Base-by-base conservation (phyloP, 2,797 vertebrate genomes). In the Cryptoprocta ferox region DNA sequence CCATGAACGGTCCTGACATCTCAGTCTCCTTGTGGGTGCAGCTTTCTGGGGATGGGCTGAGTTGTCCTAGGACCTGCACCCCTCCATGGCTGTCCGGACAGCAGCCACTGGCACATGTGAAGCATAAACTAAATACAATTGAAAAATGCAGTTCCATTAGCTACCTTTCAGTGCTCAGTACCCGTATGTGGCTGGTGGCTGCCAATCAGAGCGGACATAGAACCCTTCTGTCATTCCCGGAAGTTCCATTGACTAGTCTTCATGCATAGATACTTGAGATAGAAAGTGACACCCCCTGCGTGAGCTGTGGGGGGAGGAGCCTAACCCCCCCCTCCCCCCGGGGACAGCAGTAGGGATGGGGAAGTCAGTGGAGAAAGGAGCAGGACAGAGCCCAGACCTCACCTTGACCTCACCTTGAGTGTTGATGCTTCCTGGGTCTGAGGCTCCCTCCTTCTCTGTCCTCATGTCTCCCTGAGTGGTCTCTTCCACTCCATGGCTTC, bases 391-490 rank as follows among this genome's bases (percentile, higher is more conserved):
- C 21, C 35, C 28, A 50, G 16, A 50, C 13, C n/a, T 32, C 28
- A 14, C 12, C 16, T 18, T 45, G 18, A 50, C n/a, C 35, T 87
- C n/a, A 24, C 21, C 42, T 70, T 45, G 39, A 32, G 6, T 28
- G 6, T 1, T 10, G 19, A 12, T 65, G 65, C 6, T 3, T 15
- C 59, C 32, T 0, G 0, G 6, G 0, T 32, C 85, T 21, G 1
- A n/a, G n/a, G 26, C 12, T 6, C 24, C 63, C 61, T 50, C 16
- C 28, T 45, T 65, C n/a, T 70, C 18, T 18, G 18, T 70, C 66
- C 18, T 7, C 18, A 0, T 10, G 2, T 21, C 11, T 70, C 53
- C 50, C 15, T 30, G 6, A 3, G 12, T 53, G 45, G 37, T 50
- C 28, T 42, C 6, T 0, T 73, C 66, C 5, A 28, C 24, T 4